These are phyloP conservation scores for Notocelia uddmanniana DNA, from an alignment of 2,888 invertebrate genomes.

Conservation along the genomic window DNA sequence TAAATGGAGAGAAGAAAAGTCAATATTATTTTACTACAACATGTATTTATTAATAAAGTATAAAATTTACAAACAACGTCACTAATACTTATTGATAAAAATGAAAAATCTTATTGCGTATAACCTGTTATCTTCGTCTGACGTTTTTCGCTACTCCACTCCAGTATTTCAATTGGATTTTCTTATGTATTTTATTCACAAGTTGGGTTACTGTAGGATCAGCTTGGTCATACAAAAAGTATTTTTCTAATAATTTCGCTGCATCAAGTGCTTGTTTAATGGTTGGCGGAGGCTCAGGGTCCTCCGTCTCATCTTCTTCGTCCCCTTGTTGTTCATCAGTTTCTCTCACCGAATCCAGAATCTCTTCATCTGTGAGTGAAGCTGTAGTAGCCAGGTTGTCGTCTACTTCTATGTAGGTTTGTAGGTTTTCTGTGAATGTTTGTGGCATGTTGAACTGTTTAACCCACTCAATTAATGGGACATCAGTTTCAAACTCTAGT, in stretches of 20 bases:
- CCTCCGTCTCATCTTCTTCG: constrained; percentile 46
- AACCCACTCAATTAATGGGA: constrained; percentile 46
- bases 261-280: constrained; percentile 47
- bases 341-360: constrained; percentile 50
- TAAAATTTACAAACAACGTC: too few species aligned
- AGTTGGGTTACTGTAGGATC: not conserved
- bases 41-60: not conserved
- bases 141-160: constrained; percentile 45
- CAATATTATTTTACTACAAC: not conserved
- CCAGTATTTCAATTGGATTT: constrained; percentile 44
- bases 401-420: constrained; percentile 49
- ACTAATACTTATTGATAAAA: constrained; percentile 41
- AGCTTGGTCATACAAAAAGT: constrained; percentile 8
- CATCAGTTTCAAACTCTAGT: constrained; percentile 47
- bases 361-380: constrained; percentile 50
- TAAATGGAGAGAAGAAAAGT: not conserved
- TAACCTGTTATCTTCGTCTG: constrained; percentile 46
- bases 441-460: constrained; percentile 49
- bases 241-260: constrained; percentile 42
- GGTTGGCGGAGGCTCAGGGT: constrained; percentile 48
- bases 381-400: constrained; percentile 47
- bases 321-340: constrained; percentile 51
- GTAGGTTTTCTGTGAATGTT: constrained; percentile 47
- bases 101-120: constrained; percentile 45
- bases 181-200: constrained; percentile 8